Evolutionary conservation across 2,888 invertebrate genomes (phyloP).

Genomic region (Tupiocoris notatus): DNA sequence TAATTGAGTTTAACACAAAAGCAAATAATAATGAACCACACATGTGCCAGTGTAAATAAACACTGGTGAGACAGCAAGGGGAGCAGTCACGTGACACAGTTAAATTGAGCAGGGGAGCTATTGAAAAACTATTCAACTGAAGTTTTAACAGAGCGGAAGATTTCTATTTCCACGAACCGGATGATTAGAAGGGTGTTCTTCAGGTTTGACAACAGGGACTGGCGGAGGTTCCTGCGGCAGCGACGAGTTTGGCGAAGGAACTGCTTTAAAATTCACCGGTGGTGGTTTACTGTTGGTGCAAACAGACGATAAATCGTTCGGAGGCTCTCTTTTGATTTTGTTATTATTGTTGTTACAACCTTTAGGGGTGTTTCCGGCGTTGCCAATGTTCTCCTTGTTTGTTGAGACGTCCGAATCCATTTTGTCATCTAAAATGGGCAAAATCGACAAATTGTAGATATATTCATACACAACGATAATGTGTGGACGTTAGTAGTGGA

Average conservation of each 20-base stretch:
- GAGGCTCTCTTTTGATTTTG: constrained; percentile 6
- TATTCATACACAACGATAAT: too few relatives aligned
- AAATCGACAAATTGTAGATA: too few relatives aligned
- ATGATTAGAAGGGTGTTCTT: constrained; percentile 28
- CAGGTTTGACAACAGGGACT: constrained; percentile 23
- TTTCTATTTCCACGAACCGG: neutral
- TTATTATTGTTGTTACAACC: constrained; percentile 27
- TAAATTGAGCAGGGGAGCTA: too few relatives aligned
- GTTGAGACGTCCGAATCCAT: constrained; percentile 42
- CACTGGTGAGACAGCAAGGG: too few relatives aligned
- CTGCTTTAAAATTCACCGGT: constrained; percentile 13
- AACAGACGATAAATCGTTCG: neutral
- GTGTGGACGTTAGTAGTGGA: too few relatives aligned
- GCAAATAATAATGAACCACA: too few relatives aligned
- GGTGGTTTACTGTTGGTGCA: neutral
- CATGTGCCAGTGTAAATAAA: too few relatives aligned
- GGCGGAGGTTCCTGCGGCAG: neutral
- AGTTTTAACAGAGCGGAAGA: neutral
- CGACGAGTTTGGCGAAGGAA: constrained; percentile 4
- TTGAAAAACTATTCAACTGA: too few relatives aligned
- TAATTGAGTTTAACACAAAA: too few relatives aligned
- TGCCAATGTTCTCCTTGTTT: constrained; percentile 36
- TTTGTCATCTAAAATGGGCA: constrained; percentile 43
- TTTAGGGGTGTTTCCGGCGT: constrained; percentile 31
- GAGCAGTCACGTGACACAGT: too few relatives aligned